Base-by-base conservation (phyloP, 64 coral and sea anemone genomes). In the Anthopleura sola region DNA sequence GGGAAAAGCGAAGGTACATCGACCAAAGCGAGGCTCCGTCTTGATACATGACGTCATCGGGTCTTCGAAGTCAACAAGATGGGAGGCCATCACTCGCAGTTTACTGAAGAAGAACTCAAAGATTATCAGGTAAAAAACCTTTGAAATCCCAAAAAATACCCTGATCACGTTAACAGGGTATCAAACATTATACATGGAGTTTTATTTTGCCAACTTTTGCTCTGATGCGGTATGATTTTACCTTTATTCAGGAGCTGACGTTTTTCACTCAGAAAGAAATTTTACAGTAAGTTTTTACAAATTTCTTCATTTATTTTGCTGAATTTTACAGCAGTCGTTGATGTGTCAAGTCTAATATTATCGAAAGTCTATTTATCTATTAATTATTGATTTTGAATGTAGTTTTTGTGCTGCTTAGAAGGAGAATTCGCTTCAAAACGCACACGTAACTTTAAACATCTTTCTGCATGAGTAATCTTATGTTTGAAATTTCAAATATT, bases 261-360 rank as follows among this genome's bases (percentile, higher is more conserved):
- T 99, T 94, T 69, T 99, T 99, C 62, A 99, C 97, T 3, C 97
- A 99, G 66, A 99, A 99, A 87, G 97, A 99, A 92, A 99, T 99
- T 54, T 87, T 99, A 69, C 97, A 99, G 97, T 99, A 81, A 99
- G 66, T 71, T 36, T 71, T 32, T 28, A 32, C 14, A 16, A 31
- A 8, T 71, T 71, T 33, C 28, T 71, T 33, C 29, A 23, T 32
- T 71, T 29, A 34, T 71, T 34, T 71, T 2, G 9, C 29, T 34
- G 13, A 9, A 3, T 34, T 71, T 71, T n/a, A 5, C 26, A 16
- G 9, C 3, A n/a, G 58, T 62, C 3, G 20, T 62, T 24, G 58
- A 21, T 32, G 34, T 34, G 3, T 5, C 28, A 34, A 71, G 28
- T 34, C 66, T 7, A 71, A 32, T 71, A 71, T 34, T 29, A 34